Conservation (phyloP, 2,888 invertebrate species). For the Unio delphinus region DNA sequence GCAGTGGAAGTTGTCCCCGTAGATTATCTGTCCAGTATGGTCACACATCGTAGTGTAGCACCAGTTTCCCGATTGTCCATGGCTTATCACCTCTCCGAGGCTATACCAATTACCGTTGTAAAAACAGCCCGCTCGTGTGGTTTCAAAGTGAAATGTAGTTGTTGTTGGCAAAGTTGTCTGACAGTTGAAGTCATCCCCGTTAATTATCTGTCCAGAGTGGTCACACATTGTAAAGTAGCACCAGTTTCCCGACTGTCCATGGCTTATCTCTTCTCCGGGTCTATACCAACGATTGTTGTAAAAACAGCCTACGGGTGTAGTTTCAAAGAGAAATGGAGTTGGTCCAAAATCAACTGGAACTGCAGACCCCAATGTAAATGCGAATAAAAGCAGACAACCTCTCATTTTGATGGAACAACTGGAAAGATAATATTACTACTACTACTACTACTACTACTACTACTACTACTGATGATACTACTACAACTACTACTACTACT, state of each 20-base stretch:
- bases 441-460: no score
- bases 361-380: no score
- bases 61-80: slow-evolving; percentile 4
- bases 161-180: not conserved
- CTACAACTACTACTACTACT: no score
- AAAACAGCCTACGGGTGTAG: not conserved
- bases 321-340: no score
- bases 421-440: not conserved
- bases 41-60: slow-evolving; percentile 1
- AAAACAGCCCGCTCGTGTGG: not conserved
- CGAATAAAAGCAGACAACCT: no score
- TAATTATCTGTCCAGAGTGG: slow-evolving; percentile 1
- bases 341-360: no score
- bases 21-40: slow-evolving; percentile 2
- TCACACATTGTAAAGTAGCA: slow-evolving; percentile 2
- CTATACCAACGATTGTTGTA: slow-evolving; percentile 3
- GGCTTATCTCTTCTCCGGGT: slow-evolving; percentile 3
- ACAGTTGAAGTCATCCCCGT: slow-evolving; percentile 5
- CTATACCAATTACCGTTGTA: slow-evolving; percentile 4
- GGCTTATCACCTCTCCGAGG: slow-evolving; percentile 1
- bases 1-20: slow-evolving; percentile 6
- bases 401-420: not conserved
- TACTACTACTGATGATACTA: no score
- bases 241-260: slow-evolving; percentile 5
- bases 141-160: not conserved